These are phyloP conservation scores for Busseola fusca DNA, from an alignment of 2,888 invertebrate species.

Conservation along the genomic window DNA sequence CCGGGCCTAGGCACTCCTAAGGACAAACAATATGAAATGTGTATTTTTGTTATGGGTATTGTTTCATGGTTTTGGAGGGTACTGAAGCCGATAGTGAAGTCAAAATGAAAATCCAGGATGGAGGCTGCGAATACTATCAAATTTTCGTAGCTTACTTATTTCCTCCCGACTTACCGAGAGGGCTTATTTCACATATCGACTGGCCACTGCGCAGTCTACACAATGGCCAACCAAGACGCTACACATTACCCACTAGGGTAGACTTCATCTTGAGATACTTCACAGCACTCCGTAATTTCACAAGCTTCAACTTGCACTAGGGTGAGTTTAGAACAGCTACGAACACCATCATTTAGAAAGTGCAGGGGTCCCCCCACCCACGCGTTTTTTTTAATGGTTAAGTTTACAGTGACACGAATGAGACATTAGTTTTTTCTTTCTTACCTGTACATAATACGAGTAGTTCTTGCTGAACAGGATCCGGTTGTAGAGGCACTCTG, in stretches of 20 bases:
- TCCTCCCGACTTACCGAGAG: no score
- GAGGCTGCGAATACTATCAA: neutral
- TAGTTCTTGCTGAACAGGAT: conserved; percentile 91
- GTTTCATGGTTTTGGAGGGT: neutral
- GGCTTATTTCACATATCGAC: no score
- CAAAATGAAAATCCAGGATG: neutral
- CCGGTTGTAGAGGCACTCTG: conserved; percentile 90
- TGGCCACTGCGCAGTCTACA: conserved; percentile 1
- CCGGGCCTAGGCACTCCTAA: conserved; percentile 94
- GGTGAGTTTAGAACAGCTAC: conserved; percentile 25
- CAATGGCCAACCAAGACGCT: conserved; percentile 1
- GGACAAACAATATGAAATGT: neutral
- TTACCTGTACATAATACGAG: conserved; percentile 90
- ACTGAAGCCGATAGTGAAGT: neutral
- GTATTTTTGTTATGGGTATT: neutral
- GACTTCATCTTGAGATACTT: neutral
- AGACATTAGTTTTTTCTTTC: neutral
- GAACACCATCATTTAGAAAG: no score
- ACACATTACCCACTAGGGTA: neutral
- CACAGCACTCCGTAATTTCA: neutral
- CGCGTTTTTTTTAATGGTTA: neutral
- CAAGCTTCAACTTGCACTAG: neutral
- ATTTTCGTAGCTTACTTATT: no score
- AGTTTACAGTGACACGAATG: neutral
- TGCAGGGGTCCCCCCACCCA: no score